Evolutionary conservation across 2,797 vertebrate genomes (phyloP).

Genomic region (Arctocebus calabarensis): DNA sequence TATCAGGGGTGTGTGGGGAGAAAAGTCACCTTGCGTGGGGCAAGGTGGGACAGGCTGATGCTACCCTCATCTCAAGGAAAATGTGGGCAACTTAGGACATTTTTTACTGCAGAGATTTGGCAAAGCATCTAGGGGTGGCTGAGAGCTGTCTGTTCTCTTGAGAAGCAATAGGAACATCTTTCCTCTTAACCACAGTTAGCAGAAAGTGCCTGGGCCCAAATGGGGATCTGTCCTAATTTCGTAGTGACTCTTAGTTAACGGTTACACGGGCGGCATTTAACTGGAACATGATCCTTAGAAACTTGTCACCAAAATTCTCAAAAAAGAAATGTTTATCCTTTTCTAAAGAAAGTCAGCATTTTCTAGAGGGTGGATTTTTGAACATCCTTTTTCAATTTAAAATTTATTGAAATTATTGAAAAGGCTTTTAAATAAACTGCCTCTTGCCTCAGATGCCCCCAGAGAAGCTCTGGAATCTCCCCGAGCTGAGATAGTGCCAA

Average conservation of each 20-base stretch:
- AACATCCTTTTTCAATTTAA: not conserved
- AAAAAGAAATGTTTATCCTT: not conserved
- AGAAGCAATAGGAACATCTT: constrained; percentile 23
- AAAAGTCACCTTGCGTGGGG: not conserved
- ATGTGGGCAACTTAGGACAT: too few species aligned
- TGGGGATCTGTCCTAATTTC: constrained; percentile 72
- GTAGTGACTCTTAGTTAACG: constrained; percentile 80
- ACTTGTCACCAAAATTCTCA: not conserved
- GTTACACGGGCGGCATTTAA: constrained; percentile 75
- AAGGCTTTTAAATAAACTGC: not conserved
- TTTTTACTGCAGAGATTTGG: not conserved
- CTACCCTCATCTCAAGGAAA: not conserved
- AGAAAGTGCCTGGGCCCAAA: constrained; percentile 15
- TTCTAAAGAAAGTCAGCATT: constrained; percentile 18
- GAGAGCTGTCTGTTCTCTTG: not conserved
- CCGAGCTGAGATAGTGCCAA: not conserved
- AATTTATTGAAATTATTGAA: not conserved
- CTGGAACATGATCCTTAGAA: not conserved
- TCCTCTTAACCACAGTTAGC: constrained; percentile 49
- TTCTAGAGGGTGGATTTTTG: not conserved
- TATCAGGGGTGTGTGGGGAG: not conserved
- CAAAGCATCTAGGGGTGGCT: rapidly evolving
- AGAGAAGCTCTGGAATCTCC: not conserved
- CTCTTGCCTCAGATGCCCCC: not conserved
- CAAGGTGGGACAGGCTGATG: not conserved